These are phyloP conservation scores for Verasper variegatus DNA, from an alignment of 2,113 vertebrate genomes.

Conservation along the genomic window DNA sequence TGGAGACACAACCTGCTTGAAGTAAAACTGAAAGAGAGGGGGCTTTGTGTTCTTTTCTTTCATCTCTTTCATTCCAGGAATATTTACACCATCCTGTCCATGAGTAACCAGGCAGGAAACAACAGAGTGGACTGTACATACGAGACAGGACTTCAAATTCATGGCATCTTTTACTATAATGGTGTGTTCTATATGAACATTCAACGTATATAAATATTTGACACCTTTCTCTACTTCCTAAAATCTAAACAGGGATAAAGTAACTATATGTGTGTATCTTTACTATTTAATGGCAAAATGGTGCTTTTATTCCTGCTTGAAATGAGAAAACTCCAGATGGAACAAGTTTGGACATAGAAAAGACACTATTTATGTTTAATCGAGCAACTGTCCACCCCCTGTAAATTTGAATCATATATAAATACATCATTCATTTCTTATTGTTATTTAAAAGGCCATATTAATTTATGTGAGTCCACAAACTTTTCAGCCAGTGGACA, in stretches of 20 bases:
- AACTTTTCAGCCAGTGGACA: background rate
- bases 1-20: background rate
- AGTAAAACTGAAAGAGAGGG: conserved; percentile 18
- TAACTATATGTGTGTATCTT: background rate
- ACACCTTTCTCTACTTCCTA: background rate
- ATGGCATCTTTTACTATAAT: background rate
- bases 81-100: conserved; percentile 2
- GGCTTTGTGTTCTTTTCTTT: background rate
- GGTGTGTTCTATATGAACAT: background rate
- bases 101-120: background rate
- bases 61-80: background rate
- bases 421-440: background rate
- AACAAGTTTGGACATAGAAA: background rate
- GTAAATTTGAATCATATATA: background rate
- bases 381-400: no score
- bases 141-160: background rate
- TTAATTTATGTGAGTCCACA: no score
- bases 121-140: background rate
- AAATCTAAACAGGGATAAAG: background rate
- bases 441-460: background rate
- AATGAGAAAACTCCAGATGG: background rate
- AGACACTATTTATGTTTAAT: no score
- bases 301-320: background rate
- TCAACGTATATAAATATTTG: background rate
- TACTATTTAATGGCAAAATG: background rate